phyloP scores from a whole-genome alignment of 2,113 vertebrate genomes.

The Circaetus gallicus region DNA sequence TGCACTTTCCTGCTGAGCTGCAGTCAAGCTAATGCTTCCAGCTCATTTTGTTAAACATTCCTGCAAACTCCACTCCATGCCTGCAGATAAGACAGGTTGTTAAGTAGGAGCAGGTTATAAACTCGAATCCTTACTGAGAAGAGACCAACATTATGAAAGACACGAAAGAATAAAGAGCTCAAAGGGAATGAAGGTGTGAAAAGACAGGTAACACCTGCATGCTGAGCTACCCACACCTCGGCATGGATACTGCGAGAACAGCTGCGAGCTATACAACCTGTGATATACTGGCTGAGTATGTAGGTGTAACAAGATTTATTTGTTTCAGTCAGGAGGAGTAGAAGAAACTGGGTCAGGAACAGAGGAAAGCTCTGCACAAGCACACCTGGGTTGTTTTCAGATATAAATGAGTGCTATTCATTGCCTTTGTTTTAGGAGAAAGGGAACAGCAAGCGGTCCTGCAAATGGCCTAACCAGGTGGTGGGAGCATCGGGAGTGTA shows the following conservation, averaged over 20 bases:
- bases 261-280: background rate
- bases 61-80: background rate
- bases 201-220: background rate
- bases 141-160: background rate
- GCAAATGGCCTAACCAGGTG: background rate
- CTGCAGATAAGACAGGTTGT: background rate
- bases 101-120: background rate
- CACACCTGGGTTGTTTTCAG: background rate
- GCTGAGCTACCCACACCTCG: background rate
- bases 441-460: background rate
- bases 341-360: background rate
- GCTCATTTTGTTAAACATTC: background rate
- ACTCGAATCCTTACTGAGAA: background rate
- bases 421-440: background rate
- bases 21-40: background rate
- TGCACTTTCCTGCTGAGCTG: background rate
- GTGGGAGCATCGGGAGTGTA: background rate
- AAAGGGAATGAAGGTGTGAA: background rate
- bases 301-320: background rate
- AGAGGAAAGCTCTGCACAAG: background rate
- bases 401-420: background rate
- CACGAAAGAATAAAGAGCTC: background rate
- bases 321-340: background rate
- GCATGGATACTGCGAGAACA: background rate
- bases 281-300: rapidly evolving